phyloP scores from a whole-genome alignment of 1,140 invertebrate genomes.

The Caenorhabditis inopinata region DNA sequence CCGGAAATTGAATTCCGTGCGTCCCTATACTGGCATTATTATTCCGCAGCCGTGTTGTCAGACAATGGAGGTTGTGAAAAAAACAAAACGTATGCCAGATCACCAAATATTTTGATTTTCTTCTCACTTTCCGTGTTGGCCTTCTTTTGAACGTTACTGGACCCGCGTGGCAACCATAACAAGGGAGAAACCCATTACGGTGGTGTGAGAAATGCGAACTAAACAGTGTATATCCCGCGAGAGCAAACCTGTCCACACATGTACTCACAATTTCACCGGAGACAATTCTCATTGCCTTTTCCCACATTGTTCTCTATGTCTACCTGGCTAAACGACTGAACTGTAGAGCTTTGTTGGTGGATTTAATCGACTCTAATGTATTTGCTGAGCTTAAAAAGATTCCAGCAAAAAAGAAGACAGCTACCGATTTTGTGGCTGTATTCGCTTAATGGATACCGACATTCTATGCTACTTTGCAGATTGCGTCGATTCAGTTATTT shows the following conservation, averaged over 20 bases:
- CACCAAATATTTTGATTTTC: not conserved
- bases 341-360: no score
- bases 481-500: no score
- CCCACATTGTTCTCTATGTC: not conserved
- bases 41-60: not conserved
- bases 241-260: slow-evolving; percentile 13
- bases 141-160: no score
- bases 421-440: no score
- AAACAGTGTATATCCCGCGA: not conserved
- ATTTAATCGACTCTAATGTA: no score
- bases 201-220: not conserved
- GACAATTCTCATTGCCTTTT: not conserved
- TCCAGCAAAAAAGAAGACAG: no score
- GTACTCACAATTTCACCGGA: slow-evolving; percentile 2
- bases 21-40: not conserved
- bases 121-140: no score
- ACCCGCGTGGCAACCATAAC: no score
- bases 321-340: no score
- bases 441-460: no score
- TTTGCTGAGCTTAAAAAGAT: no score
- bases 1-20: slow-evolving; percentile 2
- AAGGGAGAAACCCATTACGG: not conserved
- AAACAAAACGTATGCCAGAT: not conserved
- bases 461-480: no score
- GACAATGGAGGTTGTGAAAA: not conserved